phyloP scores from a whole-genome alignment of 2,888 invertebrate genomes.

The Meandrusa payeni region DNA sequence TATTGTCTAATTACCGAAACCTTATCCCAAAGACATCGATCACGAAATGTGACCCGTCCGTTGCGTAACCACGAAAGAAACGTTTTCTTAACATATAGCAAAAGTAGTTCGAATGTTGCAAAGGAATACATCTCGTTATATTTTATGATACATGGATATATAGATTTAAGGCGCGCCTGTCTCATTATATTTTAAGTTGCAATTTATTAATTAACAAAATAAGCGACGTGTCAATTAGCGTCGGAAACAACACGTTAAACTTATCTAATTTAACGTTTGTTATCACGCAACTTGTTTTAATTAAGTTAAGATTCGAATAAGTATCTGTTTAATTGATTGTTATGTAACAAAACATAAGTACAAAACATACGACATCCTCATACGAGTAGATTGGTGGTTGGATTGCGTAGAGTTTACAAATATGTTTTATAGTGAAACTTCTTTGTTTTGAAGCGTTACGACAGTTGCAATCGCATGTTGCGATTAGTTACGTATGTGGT shows the following conservation, averaged over 20 bases:
- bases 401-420: no score
- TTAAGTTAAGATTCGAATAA: no score
- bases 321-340: no score
- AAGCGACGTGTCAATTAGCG: constrained; percentile 27
- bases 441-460: no score
- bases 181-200: background rate
- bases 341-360: no score
- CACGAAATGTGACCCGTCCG: constrained; percentile 59
- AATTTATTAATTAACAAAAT: constrained; percentile 21
- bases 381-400: no score
- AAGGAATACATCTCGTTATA: constrained; percentile 28
- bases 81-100: constrained; percentile 45
- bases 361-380: no score
- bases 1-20: constrained; percentile 70
- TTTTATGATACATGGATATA: constrained; percentile 7
- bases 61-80: constrained; percentile 52
- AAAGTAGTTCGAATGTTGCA: constrained; percentile 51
- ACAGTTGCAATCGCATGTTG: no score
- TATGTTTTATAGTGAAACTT: no score
- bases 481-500: no score
- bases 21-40: constrained; percentile 70
- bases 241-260: constrained; percentile 16
- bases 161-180: constrained; percentile 7
- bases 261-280: background rate
- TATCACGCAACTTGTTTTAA: no score